phyloP scores from a whole-genome alignment of 2,888 invertebrate species.

The Gandaritis pyraliata region DNA sequence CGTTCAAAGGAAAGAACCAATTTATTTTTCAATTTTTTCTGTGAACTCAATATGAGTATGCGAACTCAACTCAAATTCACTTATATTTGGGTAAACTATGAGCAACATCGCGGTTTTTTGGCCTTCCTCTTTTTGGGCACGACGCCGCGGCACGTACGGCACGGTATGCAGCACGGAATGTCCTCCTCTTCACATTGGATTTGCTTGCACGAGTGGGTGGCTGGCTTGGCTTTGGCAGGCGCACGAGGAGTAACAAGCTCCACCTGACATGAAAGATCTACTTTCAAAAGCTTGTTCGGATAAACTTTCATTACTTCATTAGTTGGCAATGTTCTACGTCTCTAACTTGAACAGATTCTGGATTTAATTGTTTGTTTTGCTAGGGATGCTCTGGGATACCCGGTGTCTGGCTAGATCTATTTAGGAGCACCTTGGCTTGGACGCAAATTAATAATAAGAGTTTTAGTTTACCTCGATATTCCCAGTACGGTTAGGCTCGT shows the following conservation, averaged over 20 bases:
- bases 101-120: slow-evolving; percentile 50
- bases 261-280: slow-evolving; percentile 68
- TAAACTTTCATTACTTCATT: background rate
- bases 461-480: slow-evolving; percentile 86
- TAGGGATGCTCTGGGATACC: no score
- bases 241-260: slow-evolving; percentile 90
- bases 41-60: background rate
- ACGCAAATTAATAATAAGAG: no score
- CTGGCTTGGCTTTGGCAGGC: slow-evolving; percentile 82
- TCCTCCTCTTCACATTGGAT: slow-evolving; percentile 87
- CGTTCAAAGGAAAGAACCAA: background rate
- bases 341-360: no score
- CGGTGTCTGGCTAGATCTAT: no score
- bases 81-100: slow-evolving; percentile 27
- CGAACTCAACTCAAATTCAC: no score
- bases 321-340: no score
- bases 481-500: slow-evolving; percentile 83
- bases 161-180: slow-evolving; percentile 65
- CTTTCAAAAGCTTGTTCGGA: background rate
- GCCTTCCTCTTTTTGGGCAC: slow-evolving; percentile 46
- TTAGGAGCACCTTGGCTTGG: no score
- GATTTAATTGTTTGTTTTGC: no score
- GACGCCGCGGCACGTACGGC: slow-evolving; percentile 58
- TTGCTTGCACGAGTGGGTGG: slow-evolving; percentile 86
- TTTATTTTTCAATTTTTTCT: slow-evolving; percentile 25